Percentiles rank a stretch among this genome's conserved stretches.
phyloP scores from a whole-genome alignment of 2,113 vertebrate species.

The Dendrocopos noguchii region DNA sequence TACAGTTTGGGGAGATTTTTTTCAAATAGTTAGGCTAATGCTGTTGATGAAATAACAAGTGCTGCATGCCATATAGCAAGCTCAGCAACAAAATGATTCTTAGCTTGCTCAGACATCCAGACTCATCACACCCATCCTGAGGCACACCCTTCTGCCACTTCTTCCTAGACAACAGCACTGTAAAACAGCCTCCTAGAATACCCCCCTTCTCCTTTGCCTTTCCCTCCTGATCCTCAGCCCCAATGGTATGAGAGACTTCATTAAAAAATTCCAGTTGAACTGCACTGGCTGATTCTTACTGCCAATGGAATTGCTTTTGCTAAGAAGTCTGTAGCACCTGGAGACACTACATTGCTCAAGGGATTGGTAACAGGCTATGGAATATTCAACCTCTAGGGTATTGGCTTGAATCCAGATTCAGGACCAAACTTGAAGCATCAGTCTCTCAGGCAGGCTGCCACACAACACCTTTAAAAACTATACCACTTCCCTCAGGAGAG shows the following conservation, averaged over 20 bases:
- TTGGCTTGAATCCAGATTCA: conserved; percentile 42
- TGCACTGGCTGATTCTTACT: background rate
- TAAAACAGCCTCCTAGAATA: background rate
- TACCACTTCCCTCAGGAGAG: background rate
- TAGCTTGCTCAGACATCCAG: background rate
- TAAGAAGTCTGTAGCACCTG: conserved; percentile 42
- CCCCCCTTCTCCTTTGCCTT: background rate
- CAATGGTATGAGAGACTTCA: background rate
- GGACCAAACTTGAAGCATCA: conserved; percentile 40
- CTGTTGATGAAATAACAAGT: background rate
- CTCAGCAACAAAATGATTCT: background rate
- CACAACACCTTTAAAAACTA: background rate
- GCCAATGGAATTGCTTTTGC: conserved; percentile 41
- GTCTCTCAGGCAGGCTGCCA: conserved; percentile 46
- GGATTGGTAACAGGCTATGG: conserved; percentile 45
- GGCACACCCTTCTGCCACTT: background rate
- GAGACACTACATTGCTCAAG: conserved; percentile 32
- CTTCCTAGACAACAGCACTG: background rate
- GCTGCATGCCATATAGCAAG: background rate
- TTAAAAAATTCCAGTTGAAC: conserved; percentile 55
- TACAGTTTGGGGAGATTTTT: background rate
- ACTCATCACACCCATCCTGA: background rate
- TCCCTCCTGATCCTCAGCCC: background rate
- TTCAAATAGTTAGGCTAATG: background rate
- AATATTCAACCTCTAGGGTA: conserved; percentile 54